Conservation (phyloP, 2,888 invertebrate genomes). For the Odontothrips loti region DNA sequence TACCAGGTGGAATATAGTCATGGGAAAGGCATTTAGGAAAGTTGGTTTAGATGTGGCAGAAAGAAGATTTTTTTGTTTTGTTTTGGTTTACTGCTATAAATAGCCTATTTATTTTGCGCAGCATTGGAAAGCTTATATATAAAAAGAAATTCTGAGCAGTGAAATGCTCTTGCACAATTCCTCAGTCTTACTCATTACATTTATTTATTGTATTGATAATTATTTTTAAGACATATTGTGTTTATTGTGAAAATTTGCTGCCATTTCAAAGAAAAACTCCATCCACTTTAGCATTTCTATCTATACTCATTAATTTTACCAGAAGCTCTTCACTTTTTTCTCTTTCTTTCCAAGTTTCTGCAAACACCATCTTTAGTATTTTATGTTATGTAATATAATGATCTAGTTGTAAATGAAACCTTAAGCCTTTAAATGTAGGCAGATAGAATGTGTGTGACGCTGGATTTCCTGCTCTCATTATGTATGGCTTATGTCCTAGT, state of each 20-base stretch:
- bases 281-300: slow-evolving; percentile 21
- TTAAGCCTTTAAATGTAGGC: slow-evolving; percentile 22
- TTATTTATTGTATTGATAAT: slow-evolving; percentile 23
- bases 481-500: slow-evolving; percentile 23
- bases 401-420: slow-evolving; percentile 3
- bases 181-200: slow-evolving; percentile 20
- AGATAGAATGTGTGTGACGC: slow-evolving; percentile 24
- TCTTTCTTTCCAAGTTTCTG: neutral
- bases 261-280: slow-evolving; percentile 19
- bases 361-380: slow-evolving; percentile 8
- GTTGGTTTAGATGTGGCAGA: neutral
- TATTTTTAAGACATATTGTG: slow-evolving; percentile 5
- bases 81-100: slow-evolving; percentile 4
- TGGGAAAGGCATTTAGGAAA: slow-evolving; percentile 4
- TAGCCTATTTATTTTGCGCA: slow-evolving; percentile 15
- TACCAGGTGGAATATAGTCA: slow-evolving; percentile 3
- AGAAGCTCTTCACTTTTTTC: neutral
- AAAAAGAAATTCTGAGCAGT: slow-evolving; percentile 9
- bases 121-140: neutral
- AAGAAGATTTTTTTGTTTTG: neutral
- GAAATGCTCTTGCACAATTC: slow-evolving; percentile 20
- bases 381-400: slow-evolving; percentile 23
- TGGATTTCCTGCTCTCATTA: slow-evolving; percentile 22
- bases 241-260: slow-evolving; percentile 14
- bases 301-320: slow-evolving; percentile 1